A percentile compares a stretch with the other conserved stretches of the same genome.
Conservation (phyloP, 2,888 invertebrate species). For the Dascillus cervinus region DNA sequence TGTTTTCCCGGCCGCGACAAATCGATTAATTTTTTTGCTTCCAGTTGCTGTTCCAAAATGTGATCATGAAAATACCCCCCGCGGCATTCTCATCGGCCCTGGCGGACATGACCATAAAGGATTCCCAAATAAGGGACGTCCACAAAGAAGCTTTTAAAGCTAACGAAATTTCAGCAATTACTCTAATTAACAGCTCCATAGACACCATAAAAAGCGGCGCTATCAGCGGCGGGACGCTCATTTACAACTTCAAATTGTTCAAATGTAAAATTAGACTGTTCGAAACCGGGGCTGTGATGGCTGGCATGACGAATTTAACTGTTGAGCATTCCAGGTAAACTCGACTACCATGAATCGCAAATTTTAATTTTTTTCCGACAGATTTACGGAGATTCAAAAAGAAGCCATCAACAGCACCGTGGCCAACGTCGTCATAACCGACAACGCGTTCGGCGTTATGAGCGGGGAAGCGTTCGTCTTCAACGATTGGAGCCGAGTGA, state of each 20-base stretch:
- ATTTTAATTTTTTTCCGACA: too few species aligned
- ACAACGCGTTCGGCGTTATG: constrained; percentile 55
- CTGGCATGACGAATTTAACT: constrained; percentile 56
- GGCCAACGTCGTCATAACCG: constrained; percentile 51
- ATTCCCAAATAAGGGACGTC: constrained; percentile 50
- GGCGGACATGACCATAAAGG: constrained; percentile 51
- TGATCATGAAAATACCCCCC: constrained; percentile 51
- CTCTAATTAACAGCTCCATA: constrained; percentile 55
- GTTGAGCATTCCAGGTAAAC: constrained; percentile 57
- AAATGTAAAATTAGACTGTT: constrained; percentile 52
- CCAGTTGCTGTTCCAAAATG: constrained; percentile 59
- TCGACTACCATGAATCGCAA: too few species aligned
- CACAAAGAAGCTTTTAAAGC: constrained; percentile 59
- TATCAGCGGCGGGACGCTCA: constrained; percentile 54
- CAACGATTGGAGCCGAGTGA: constrained; percentile 57
- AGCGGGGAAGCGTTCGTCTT: constrained; percentile 53
- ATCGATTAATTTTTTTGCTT: constrained; percentile 23
- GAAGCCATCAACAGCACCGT: constrained; percentile 59
- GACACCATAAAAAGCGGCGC: constrained; percentile 54
- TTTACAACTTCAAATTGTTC: constrained; percentile 52
- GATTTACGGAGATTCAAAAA: constrained; percentile 51
- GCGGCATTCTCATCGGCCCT: constrained; percentile 58
- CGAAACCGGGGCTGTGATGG: constrained; percentile 52
- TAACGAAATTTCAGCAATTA: constrained; percentile 54
- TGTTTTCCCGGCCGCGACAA: too few species aligned